Evolutionary conservation across 2,797 vertebrate genomes (phyloP).

Genomic region (Alfaro cultratus): DNA sequence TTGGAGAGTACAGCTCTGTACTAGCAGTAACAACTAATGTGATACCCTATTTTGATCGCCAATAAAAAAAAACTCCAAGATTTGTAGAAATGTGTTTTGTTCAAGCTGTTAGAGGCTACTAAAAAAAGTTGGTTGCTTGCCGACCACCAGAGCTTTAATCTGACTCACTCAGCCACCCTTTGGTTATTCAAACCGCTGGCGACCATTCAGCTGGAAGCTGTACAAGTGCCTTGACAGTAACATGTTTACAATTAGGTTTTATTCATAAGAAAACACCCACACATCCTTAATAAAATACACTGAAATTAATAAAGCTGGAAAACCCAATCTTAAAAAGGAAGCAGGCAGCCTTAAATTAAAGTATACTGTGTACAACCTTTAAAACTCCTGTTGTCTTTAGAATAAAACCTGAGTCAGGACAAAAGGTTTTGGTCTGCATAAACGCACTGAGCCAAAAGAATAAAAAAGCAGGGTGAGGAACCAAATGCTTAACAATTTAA

Average conservation of each 20-base stretch:
- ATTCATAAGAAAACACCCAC: conserved; percentile 19
- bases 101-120: conserved; percentile 24
- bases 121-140: conserved; percentile 23
- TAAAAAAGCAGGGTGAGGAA: conserved; percentile 49
- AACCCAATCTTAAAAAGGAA: background rate
- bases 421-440: conserved; percentile 2
- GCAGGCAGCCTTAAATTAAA: background rate
- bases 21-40: background rate
- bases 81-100: conserved; percentile 25
- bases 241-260: conserved; percentile 14
- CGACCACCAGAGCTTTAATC: conserved; percentile 11
- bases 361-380: background rate
- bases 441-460: conserved; percentile 31
- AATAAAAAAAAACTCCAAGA: conserved; percentile 27
- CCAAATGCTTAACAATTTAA: conserved; percentile 48
- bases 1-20: conserved; percentile 21
- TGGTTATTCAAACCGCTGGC: conserved; percentile 26
- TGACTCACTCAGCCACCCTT: conserved; percentile 18
- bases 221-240: background rate
- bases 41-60: conserved; percentile 37
- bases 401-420: conserved; percentile 2
- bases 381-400: conserved; percentile 8
- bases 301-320: background rate
- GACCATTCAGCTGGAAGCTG: conserved; percentile 12
- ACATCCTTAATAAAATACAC: background rate